A percentile compares a stretch with the other conserved stretches of the same genome.
Conservation (phyloP, 2,797 vertebrate species). For the Lepilemur ruficaudatus region DNA sequence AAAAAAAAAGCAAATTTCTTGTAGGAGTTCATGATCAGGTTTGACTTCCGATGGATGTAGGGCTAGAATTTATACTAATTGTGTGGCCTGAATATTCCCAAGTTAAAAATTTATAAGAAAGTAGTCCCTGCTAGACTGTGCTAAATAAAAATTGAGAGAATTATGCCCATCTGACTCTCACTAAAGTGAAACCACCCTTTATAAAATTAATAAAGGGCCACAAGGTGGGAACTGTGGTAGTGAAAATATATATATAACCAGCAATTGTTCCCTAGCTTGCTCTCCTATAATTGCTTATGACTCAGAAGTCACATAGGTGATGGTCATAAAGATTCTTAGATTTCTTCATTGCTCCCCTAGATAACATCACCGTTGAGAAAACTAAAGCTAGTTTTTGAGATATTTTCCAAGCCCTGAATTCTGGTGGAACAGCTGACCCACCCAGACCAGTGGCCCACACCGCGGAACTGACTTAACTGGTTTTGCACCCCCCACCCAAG, state of each 20-base stretch:
- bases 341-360: neutral
- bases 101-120: conserved; percentile 34
- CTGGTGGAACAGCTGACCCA: neutral
- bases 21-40: neutral
- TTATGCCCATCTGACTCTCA: neutral
- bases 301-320: neutral
- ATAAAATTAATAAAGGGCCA: neutral
- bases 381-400: neutral
- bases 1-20: neutral
- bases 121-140: neutral
- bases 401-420: neutral
- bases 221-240: neutral
- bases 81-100: neutral
- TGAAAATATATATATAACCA: neutral
- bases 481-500: neutral
- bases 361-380: neutral
- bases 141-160: conserved; percentile 8
- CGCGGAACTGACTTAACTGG: neutral
- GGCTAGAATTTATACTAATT: neutral
- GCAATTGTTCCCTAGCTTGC: neutral
- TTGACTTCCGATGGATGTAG: neutral
- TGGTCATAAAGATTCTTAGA: neutral
- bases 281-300: neutral
- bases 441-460: neutral
- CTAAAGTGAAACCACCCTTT: neutral